A percentile compares a stretch with the other conserved stretches of the same genome.
Evolutionary conservation across 2,797 vertebrate species (phyloP).

Genomic region (Coendou prehensilis): DNA sequence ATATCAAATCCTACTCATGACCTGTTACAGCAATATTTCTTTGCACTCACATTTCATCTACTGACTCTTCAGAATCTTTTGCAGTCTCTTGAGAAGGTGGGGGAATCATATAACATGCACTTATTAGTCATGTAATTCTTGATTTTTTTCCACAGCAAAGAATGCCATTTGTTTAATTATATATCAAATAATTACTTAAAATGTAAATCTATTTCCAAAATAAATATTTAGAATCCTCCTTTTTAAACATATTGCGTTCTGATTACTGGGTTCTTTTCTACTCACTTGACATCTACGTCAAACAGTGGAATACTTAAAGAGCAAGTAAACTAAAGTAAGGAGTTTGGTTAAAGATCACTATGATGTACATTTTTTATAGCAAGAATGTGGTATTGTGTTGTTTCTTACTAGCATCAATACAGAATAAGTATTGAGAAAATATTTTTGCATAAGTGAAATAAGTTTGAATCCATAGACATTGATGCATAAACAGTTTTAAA

Average conservation of each 20-base stretch:
- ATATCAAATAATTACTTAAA: conserved; percentile 74
- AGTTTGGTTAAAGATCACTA: conserved; percentile 54
- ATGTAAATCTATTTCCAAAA: conserved; percentile 76
- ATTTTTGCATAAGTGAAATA: conserved; percentile 16
- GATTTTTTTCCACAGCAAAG: conserved; percentile 71
- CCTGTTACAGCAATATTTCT: conserved; percentile 22
- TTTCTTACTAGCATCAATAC: conserved; percentile 48
- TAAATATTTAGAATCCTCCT: conserved; percentile 70
- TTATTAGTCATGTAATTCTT: conserved; percentile 62
- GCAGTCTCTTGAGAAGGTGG: conserved; percentile 48
- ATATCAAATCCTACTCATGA: conserved; percentile 4
- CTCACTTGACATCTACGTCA: conserved; percentile 62
- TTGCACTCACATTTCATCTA: conserved; percentile 65
- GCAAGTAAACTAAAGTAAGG: conserved; percentile 47
- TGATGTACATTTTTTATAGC: conserved; percentile 50
- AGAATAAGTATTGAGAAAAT: conserved; percentile 12
- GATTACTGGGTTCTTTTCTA: conserved; percentile 67
- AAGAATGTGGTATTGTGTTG: conserved; percentile 27
- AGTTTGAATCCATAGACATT: conserved; percentile 39
- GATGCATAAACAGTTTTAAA: conserved; percentile 37
- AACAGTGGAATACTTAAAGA: conserved; percentile 64
- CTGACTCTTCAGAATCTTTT: conserved; percentile 32
- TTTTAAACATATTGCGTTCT: conserved; percentile 63
- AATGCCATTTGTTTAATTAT: conserved; percentile 76
- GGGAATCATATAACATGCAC: conserved; percentile 36